These are phyloP conservation scores for Cecropterus lyciades DNA, from an alignment of 1,140 invertebrate species.

Conservation along the genomic window DNA sequence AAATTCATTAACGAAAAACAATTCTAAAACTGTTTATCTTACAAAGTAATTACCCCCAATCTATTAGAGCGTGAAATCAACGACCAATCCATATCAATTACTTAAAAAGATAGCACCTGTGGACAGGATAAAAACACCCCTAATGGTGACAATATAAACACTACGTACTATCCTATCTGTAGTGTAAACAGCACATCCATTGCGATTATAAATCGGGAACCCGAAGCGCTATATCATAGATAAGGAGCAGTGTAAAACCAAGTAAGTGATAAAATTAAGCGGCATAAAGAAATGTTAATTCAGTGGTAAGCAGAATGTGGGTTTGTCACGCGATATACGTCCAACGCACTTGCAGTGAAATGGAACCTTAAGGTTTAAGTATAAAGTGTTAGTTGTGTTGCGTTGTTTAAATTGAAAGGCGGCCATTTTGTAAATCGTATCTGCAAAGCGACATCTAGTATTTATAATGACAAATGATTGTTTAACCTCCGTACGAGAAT, in stretches of 20 bases:
- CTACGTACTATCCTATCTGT: constrained; percentile 35
- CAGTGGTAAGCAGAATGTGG: constrained; percentile 49
- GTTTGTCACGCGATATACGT: constrained; percentile 51
- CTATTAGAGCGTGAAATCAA: constrained; percentile 45
- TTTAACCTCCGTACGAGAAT: constrained; percentile 30
- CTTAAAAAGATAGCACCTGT: constrained; percentile 53
- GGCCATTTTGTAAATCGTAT: constrained; percentile 46
- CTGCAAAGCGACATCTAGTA: constrained; percentile 53
- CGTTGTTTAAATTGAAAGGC: constrained; percentile 8
- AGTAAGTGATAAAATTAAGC: constrained; percentile 52
- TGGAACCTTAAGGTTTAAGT: not conserved
- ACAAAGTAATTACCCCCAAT: constrained; percentile 35
- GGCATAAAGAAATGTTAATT: constrained; percentile 58
- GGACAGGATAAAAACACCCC: constrained; percentile 48
- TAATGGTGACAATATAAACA: constrained; percentile 45
- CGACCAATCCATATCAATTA: constrained; percentile 55
- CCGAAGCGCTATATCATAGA: constrained; percentile 35
- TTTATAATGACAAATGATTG: constrained; percentile 61
- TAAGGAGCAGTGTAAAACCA: constrained; percentile 46
- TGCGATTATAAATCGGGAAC: constrained; percentile 39
- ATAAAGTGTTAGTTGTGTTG: constrained; percentile 30
- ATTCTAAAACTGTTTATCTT: not conserved
- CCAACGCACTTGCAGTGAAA: not conserved
- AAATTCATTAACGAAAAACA: not conserved
- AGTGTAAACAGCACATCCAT: constrained; percentile 44